Conservation (phyloP, 2,113 vertebrate species). For the Haplochromis vanheusdeni region DNA sequence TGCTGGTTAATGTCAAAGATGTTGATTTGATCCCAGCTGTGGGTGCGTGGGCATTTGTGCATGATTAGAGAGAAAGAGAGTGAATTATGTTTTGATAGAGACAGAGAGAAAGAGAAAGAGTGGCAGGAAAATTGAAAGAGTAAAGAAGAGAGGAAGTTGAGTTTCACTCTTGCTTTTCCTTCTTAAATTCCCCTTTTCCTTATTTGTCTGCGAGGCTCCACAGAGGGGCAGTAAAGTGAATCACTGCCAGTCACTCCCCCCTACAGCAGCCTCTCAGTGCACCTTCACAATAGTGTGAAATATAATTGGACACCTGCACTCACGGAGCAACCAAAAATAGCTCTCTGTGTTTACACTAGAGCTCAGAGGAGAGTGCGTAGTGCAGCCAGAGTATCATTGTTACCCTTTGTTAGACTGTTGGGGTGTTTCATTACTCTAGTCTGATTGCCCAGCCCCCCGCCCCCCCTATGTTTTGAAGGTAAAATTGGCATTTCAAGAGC, state of each 20-base stretch:
- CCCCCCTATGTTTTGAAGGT: slow-evolving; percentile 1
- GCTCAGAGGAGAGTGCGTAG: background rate
- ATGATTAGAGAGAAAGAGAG: background rate
- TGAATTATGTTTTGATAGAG: background rate
- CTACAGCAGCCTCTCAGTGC: slow-evolving; percentile 15
- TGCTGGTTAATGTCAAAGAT: background rate
- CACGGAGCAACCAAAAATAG: slow-evolving; percentile 49
- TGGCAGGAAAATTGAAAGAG: background rate
- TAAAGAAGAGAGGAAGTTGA: background rate
- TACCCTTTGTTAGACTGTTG: slow-evolving; percentile 14
- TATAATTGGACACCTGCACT: slow-evolving; percentile 69
- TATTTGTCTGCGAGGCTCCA: background rate
- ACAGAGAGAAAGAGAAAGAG: background rate
- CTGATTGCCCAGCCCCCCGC: background rate
- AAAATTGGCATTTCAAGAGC: slow-evolving; percentile 36
- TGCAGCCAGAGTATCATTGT: slow-evolving; percentile 15
- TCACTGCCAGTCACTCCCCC: background rate
- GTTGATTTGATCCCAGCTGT: background rate
- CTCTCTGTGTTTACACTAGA: slow-evolving; percentile 36
- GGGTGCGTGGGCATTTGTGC: background rate
- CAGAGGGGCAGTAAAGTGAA: slow-evolving; percentile 22
- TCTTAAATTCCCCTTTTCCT: background rate
- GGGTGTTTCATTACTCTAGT: background rate
- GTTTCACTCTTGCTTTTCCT: background rate
- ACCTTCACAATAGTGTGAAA: slow-evolving; percentile 59